Evolutionary conservation across 64 coral and sea anemone genomes (phyloP).

Genomic region (Pachyseris speciosa): DNA sequence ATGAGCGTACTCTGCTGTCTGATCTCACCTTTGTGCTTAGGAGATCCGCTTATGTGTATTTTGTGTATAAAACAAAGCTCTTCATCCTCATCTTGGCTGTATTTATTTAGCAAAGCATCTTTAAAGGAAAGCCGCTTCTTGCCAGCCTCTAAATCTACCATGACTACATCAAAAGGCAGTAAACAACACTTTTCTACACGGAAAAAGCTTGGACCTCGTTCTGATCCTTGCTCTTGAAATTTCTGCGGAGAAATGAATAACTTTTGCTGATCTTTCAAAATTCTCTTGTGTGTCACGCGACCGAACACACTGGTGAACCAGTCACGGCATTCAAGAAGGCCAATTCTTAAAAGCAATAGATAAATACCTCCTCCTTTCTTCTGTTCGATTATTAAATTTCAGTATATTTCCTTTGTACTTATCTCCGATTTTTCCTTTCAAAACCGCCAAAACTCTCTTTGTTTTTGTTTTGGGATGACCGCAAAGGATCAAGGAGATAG

Average conservation of each 20-base stretch:
- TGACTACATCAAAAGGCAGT: not conserved
- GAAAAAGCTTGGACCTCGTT: not conserved
- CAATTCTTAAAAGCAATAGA: not conserved
- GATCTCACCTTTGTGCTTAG: slow-evolving; percentile 54
- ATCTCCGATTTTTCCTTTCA: not conserved
- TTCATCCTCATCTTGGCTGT: slow-evolving; percentile 45
- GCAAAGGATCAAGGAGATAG: slow-evolving; percentile 6
- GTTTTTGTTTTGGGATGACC: slow-evolving; percentile 16
- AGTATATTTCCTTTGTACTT: not conserved
- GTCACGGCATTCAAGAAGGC: not conserved
- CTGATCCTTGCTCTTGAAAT: not conserved
- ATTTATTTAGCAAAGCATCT: slow-evolving; percentile 63
- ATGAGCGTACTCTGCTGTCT: too few species aligned
- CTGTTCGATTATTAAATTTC: not conserved
- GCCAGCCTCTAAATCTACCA: not conserved
- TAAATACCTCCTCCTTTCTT: not conserved
- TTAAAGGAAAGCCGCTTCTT: slow-evolving; percentile 45
- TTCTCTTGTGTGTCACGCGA: slow-evolving; percentile 2
- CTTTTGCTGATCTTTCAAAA: slow-evolving; percentile 43
- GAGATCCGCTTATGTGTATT: slow-evolving; percentile 63
- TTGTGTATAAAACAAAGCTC: slow-evolving; percentile 39
- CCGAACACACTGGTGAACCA: not conserved
- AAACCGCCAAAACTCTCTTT: not conserved
- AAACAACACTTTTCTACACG: not conserved
- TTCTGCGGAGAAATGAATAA: not conserved